Conservation (phyloP, 2,113 vertebrate species). For the Cinclus mexicanus region DNA sequence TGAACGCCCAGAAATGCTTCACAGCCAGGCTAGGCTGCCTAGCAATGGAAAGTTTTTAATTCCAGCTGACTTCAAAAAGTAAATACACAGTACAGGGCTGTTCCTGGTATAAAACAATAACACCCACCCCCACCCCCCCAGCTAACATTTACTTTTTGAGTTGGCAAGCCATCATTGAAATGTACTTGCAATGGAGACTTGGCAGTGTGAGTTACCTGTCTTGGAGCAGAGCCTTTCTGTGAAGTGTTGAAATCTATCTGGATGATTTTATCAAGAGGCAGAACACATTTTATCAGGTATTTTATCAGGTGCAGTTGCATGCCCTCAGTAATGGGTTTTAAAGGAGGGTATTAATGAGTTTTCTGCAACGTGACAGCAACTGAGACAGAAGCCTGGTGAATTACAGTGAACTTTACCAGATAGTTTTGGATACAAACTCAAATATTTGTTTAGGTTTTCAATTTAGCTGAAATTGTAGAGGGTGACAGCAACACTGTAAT, state of each 20-base stretch:
- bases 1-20: conserved; percentile 70
- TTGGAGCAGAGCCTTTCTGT: not conserved
- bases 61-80: conserved; percentile 71
- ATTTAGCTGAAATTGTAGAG: not conserved
- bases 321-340: not conserved
- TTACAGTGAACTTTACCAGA: not conserved
- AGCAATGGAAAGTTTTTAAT: conserved; percentile 70
- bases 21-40: conserved; percentile 63
- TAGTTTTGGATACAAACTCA: not conserved
- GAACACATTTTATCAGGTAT: not conserved
- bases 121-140: not conserved
- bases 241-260: not conserved
- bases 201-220: not conserved
- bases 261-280: not conserved
- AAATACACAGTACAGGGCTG: conserved; percentile 54
- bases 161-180: not conserved
- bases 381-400: not conserved
- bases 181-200: not conserved
- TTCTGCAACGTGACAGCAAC: not conserved
- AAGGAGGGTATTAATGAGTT: not conserved
- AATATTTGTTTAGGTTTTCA: not conserved
- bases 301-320: not conserved
- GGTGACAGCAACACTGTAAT: not conserved
- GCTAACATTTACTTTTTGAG: conserved; percentile 37
- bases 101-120: conserved; percentile 57